A percentile compares a stretch with the other conserved stretches of the same genome.
These are phyloP conservation scores for Raja brachyura DNA, from an alignment of 2,113 vertebrate species.

Conservation along the genomic window DNA sequence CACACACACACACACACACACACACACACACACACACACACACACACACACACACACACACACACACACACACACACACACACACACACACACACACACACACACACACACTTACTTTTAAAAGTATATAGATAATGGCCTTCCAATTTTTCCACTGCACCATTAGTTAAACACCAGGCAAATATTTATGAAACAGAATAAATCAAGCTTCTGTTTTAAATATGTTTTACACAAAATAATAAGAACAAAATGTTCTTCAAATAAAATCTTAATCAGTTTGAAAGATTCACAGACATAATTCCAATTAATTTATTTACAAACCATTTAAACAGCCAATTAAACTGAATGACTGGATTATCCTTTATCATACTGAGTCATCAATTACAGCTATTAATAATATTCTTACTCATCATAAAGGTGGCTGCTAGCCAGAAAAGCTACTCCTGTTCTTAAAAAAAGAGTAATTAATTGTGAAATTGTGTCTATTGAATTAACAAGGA, in stretches of 20 bases:
- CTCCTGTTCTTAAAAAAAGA: constrained; percentile 57
- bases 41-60: too few species aligned
- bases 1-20: too few species aligned
- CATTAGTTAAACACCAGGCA: neutral
- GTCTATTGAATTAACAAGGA: constrained; percentile 60
- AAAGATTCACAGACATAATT: neutral
- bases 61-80: too few species aligned
- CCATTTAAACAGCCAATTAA: constrained; percentile 24
- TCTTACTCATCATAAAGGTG: constrained; percentile 57
- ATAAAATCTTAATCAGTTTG: constrained; percentile 6
- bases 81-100: too few species aligned
- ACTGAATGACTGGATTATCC: constrained; percentile 54
- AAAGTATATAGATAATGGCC: too few species aligned
- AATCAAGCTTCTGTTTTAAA: neutral
- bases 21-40: too few species aligned
- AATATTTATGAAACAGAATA: neutral
- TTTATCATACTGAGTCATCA: constrained; percentile 50
- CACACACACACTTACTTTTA: too few species aligned
- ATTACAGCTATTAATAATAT: constrained; percentile 58
- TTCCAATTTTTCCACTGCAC: neutral
- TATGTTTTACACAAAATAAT: neutral
- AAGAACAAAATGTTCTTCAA: constrained; percentile 4
- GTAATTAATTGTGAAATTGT: constrained; percentile 52
- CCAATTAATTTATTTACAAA: neutral
- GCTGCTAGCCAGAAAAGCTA: constrained; percentile 65